phyloP scores from a whole-genome alignment of 2,113 vertebrate genomes.

The Gallinago jamesoni region DNA sequence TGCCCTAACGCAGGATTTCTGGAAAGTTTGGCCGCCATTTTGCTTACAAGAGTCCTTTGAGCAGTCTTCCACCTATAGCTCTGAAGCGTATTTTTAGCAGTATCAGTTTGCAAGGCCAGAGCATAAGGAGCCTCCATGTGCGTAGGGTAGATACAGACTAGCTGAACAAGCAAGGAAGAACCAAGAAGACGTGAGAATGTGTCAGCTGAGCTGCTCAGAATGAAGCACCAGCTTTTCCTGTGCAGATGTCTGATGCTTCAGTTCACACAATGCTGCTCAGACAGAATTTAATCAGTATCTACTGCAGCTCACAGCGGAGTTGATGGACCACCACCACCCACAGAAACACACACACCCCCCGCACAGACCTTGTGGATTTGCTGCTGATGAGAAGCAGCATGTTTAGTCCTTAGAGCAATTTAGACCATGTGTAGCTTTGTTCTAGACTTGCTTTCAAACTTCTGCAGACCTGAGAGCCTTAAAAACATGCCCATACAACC shows the following conservation, averaged over 20 bases:
- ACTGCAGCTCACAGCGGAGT: neutral
- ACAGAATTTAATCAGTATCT: neutral
- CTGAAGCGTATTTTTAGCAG: neutral
- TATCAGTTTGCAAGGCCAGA: neutral
- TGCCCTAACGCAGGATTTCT: neutral
- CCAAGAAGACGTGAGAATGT: neutral
- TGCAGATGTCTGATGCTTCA: neutral
- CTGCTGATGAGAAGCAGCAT: neutral
- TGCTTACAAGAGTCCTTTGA: neutral
- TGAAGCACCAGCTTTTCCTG: neutral
- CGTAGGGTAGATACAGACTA: too few species aligned
- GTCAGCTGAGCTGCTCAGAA: neutral
- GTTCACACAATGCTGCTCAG: neutral
- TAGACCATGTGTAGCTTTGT: neutral
- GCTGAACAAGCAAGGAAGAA: neutral
- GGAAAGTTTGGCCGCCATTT: neutral
- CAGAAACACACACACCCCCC: neutral
- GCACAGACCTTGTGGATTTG: neutral
- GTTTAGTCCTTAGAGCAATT: neutral
- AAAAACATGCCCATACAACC: neutral
- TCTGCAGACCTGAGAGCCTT: neutral
- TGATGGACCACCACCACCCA: neutral
- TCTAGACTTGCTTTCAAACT: neutral
- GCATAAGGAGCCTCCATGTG: neutral
- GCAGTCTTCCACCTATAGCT: neutral